Conservation (phyloP, 2,888 invertebrate species). For the Seira sanloemensis region DNA sequence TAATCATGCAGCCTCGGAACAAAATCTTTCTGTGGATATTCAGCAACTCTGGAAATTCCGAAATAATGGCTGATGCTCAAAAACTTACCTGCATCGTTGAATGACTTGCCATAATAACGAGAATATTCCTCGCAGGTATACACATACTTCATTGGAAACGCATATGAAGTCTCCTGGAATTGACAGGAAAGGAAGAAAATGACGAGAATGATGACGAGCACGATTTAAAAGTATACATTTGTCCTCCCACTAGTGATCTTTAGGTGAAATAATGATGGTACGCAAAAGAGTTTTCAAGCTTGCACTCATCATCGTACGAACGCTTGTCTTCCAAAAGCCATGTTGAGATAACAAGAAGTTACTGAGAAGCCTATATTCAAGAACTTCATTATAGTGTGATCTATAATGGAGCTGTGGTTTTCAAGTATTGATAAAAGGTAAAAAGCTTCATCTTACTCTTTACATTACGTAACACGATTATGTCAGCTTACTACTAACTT, state of each 20-base stretch:
- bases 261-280: neutral
- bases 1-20: neutral
- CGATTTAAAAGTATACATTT: too few species aligned
- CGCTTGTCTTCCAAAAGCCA: neutral
- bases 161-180: neutral
- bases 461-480: too few species aligned
- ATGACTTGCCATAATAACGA: neutral
- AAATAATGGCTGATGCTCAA: neutral
- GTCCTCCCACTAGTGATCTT: neutral
- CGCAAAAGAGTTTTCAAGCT: neutral
- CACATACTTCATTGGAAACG: neutral
- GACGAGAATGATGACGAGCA: neutral
- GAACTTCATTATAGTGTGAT: slow-evolving; percentile 21
- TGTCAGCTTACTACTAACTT: too few species aligned
- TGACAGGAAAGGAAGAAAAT: neutral
- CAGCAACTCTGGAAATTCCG: neutral
- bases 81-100: neutral
- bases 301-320: neutral
- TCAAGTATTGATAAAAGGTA: slow-evolving; percentile 72
- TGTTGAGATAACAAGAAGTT: slow-evolving; percentile 17
- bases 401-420: slow-evolving; percentile 71
- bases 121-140: neutral
- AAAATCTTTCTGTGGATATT: neutral
- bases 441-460: too few species aligned
- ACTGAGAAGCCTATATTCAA: neutral